Percentiles rank a stretch among this genome's conserved stretches.
Evolutionary conservation across 1,140 invertebrate genomes (phyloP).

Genomic region (Zophobas atratus): DNA sequence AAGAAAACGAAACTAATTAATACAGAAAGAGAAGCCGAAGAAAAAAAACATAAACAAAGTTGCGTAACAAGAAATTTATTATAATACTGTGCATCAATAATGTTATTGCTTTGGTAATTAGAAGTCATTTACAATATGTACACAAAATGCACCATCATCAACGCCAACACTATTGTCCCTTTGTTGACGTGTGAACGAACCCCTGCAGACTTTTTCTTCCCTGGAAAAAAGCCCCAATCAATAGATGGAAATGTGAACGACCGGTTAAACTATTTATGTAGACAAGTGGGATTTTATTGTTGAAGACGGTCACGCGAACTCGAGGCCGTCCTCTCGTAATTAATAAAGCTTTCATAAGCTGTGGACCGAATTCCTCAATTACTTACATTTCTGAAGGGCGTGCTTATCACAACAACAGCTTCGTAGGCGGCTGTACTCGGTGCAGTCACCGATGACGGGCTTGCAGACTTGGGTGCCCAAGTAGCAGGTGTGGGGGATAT

Average conservation of each 20-base stretch:
- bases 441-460: constrained; percentile 75
- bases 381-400: constrained; percentile 74
- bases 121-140: constrained; percentile 31
- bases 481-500: constrained; percentile 79
- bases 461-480: constrained; percentile 73
- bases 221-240: constrained; percentile 24
- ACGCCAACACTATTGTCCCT: constrained; percentile 17
- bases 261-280: constrained; percentile 11
- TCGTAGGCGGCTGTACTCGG: constrained; percentile 74
- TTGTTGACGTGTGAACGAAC: constrained; percentile 33
- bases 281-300: constrained; percentile 29
- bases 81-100: constrained; percentile 35
- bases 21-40: neutral
- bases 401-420: constrained; percentile 79
- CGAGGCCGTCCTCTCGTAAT: constrained; percentile 22
- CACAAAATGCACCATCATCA: constrained; percentile 31
- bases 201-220: constrained; percentile 39
- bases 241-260: constrained; percentile 38
- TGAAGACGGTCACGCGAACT: constrained; percentile 13
- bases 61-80: constrained; percentile 32
- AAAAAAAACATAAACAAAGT: constrained; percentile 16
- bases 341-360: constrained; percentile 17
- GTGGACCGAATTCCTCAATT: neutral
- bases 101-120: constrained; percentile 38
- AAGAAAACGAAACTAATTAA: constrained; percentile 15